phyloP scores from a whole-genome alignment of 2,797 vertebrate genomes.

The Onychomys leucogaster region DNA sequence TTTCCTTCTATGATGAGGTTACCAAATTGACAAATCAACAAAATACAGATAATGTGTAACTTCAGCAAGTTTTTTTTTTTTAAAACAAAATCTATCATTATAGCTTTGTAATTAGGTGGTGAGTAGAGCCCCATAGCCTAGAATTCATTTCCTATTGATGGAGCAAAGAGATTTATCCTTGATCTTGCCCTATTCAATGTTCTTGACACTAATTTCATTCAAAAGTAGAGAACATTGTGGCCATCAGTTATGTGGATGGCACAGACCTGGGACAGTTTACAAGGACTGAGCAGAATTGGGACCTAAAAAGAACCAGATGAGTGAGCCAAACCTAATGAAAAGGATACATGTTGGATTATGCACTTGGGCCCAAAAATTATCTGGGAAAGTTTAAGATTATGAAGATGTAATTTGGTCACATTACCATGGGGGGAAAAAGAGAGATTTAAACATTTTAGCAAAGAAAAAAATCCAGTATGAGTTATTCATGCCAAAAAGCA shows the following conservation, averaged over 20 bases:
- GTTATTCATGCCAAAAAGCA: conserved; percentile 38
- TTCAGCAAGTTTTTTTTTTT: background rate
- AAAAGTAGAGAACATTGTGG: conserved; percentile 5
- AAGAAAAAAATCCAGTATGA: background rate
- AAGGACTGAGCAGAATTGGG: background rate
- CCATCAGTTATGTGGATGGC: background rate
- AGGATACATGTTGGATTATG: background rate
- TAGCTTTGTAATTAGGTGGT: background rate
- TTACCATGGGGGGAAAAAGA: background rate
- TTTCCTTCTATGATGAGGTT: conserved; percentile 22
- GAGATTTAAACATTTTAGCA: background rate
- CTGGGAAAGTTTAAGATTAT: conserved; percentile 23
- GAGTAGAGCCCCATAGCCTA: background rate
- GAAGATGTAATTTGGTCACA: conserved; percentile 11
- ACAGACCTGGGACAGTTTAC: background rate
- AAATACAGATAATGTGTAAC: background rate
- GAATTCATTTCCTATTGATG: conserved; percentile 40
- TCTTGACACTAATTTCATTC: conserved; percentile 55
- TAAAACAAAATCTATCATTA: conserved; percentile 45
- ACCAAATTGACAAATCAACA: conserved; percentile 42
- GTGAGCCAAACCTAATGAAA: conserved; percentile 23
- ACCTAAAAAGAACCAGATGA: conserved; percentile 1
- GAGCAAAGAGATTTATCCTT: conserved; percentile 30
- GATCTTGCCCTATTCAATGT: background rate
- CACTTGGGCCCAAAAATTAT: conserved; percentile 22